Evolutionary conservation across 2,113 vertebrate species (phyloP), one percentile per base, ranked within the genome.

Genomic region (Ceyx melanurus): DNA sequence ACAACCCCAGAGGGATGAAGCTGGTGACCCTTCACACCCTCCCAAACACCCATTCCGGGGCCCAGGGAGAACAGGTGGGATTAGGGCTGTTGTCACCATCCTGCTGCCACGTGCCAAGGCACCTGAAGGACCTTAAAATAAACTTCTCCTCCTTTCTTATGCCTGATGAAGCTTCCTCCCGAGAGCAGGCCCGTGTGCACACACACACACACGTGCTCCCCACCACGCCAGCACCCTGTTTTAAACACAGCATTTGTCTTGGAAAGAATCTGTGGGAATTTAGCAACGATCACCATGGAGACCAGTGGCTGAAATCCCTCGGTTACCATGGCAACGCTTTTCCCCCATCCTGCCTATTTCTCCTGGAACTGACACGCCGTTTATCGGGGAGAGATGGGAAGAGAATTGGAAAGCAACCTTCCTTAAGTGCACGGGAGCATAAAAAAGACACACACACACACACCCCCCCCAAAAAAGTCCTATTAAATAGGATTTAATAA

Each of bases 231-330:
- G 62, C 81, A 56, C 84, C 67, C 10, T 37, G 65, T 68, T 93
- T 85, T 46, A 87, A 90, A 95, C 51, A 85, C 71, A 94, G 90
- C 94, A 35, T 53, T 79, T 93, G 67, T 26, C 12, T 50, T 23
- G 23, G 13, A n/a, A 33, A 78, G 95, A 96, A 74, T n/a, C 91
- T 58, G 90, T 93, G 81, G 15, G 97, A 96, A 94, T 91, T 95
- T 75, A 94, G 97, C 94, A 89, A 35, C 96, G 15, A 94, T 98
- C 60, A 62, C 97, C 97, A 97, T 97, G 97, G 97, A 97, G 94
- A 97, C 97, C 72, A 10, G 90, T 91, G 91, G 40, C 95, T 21
- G 93, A 93, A 71, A 97, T 97, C 96, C 95, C 84, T 51, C 85
- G 6, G 96, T 98, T 93, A 29, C 97, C 62, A 88, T 26, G 92